These are phyloP conservation scores for Tupaia tana DNA, from an alignment of 2,113 vertebrate genomes.

Conservation along the genomic window DNA sequence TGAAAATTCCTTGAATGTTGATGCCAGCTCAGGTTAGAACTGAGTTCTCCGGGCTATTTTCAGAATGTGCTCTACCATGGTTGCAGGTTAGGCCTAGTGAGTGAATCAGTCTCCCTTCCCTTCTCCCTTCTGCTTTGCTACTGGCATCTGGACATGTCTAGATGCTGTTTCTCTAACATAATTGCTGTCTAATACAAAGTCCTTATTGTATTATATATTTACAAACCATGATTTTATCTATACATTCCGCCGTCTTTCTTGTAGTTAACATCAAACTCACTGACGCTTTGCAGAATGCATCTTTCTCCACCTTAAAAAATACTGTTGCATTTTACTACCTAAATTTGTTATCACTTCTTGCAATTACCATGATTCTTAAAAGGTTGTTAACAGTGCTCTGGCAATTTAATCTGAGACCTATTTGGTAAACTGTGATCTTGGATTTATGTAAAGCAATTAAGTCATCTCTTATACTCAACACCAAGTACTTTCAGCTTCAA, in stretches of 20 bases:
- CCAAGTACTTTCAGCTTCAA: neutral
- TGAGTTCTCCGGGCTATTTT: neutral
- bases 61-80: neutral
- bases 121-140: neutral
- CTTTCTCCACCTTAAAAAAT: neutral
- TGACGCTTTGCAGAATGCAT: neutral
- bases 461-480: neutral
- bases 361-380: neutral
- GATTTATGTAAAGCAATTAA: constrained; percentile 14
- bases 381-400: neutral
- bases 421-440: neutral
- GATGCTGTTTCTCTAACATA: neutral
- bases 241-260: neutral
- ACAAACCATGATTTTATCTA: neutral
- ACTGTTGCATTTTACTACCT: neutral
- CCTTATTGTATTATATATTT: neutral
- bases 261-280: neutral
- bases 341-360: neutral
- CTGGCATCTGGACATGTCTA: neutral
- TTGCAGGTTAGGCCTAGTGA: neutral
- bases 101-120: neutral
- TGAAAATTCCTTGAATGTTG: neutral
- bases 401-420: neutral
- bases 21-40: neutral
- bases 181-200: neutral